Percentiles rank a stretch among this genome's conserved stretches.
phyloP scores from a whole-genome alignment of 2,113 vertebrate species.

The Carollia perspicillata region DNA sequence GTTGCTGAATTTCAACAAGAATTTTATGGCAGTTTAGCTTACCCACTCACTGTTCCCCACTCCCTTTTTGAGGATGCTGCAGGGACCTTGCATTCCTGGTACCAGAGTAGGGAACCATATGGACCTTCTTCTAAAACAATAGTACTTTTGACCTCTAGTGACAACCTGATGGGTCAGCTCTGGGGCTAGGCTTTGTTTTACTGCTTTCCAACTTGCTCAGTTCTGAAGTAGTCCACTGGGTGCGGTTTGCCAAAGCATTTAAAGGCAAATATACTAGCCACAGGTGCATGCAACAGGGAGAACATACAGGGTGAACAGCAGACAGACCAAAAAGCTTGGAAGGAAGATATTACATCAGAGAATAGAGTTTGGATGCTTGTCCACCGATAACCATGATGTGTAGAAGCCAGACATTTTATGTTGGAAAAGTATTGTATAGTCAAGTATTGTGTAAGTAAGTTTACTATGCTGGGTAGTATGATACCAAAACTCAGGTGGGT shows the following conservation, averaged over 20 bases:
- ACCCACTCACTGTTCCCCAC: background rate
- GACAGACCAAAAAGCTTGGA: background rate
- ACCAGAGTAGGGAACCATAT: background rate
- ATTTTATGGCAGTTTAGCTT: background rate
- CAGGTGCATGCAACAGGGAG: background rate
- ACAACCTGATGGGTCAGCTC: background rate
- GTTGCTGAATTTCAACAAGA: background rate
- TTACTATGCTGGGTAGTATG: background rate
- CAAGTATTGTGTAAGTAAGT: background rate
- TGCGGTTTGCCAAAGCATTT: background rate
- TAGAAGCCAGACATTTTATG: background rate
- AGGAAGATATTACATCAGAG: background rate
- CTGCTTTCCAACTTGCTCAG: background rate
- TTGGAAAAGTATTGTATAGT: background rate
- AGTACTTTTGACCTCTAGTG: background rate
- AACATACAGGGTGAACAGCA: background rate
- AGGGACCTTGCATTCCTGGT: background rate
- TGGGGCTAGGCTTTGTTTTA: background rate
- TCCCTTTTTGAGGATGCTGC: background rate
- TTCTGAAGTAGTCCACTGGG: background rate
- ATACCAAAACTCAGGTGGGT: background rate
- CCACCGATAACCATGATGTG: background rate
- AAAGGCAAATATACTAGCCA: background rate
- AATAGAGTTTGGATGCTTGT: background rate
- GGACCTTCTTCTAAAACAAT: background rate